Evolutionary conservation across 1,140 invertebrate species (phyloP).

Genomic region (Marisa cornuarietis): DNA sequence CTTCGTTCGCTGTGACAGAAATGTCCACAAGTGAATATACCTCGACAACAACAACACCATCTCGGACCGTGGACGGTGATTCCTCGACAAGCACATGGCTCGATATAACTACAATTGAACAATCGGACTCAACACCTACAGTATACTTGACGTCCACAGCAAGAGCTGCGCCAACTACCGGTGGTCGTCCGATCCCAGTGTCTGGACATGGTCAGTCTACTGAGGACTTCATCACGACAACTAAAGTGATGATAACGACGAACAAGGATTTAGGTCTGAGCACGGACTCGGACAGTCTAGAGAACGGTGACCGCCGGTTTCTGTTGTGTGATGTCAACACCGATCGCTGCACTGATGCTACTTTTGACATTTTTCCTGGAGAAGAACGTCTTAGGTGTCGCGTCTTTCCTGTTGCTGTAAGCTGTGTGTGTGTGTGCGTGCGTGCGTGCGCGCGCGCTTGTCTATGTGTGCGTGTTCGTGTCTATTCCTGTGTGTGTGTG

Average conservation of each 20-base stretch:
- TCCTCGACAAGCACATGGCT: background rate
- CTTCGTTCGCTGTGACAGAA: too few species aligned
- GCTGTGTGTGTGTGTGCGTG: background rate
- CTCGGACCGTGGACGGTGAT: too few species aligned
- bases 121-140: too few species aligned
- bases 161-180: background rate
- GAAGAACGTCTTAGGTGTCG: conserved; percentile 14
- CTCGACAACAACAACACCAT: background rate
- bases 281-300: conserved; percentile 9
- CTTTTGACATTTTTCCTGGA: conserved; percentile 11
- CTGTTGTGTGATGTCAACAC: conserved; percentile 24
- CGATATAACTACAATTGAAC: background rate
- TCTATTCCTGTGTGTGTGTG: background rate
- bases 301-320: background rate
- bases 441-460: background rate
- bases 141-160: background rate
- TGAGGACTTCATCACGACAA: background rate
- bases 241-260: background rate
- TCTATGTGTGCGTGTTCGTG: too few species aligned
- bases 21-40: background rate
- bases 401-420: conserved; percentile 24
- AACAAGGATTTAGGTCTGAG: background rate
- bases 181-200: background rate
- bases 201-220: background rate
- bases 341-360: conserved; percentile 16